Evolutionary conservation across 37 sponge, comb jelly and placozoan genomes (phyloP).

Genomic region (Corticium candelabrum): DNA sequence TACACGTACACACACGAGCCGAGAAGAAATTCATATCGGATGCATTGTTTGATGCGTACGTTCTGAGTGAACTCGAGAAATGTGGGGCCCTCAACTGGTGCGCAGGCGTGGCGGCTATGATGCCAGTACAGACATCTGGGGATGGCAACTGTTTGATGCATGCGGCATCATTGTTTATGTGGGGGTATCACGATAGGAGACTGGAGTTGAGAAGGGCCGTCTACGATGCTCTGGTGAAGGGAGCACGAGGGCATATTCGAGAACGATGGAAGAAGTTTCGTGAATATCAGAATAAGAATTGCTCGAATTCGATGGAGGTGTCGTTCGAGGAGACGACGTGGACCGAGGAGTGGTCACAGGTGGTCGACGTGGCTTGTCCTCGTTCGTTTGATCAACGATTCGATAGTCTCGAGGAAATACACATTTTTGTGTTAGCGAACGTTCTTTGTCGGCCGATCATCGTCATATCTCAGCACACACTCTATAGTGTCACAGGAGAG

Average conservation of each 20-base stretch:
- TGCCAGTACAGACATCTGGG: background rate
- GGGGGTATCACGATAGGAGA: background rate
- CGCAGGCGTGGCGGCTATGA: background rate
- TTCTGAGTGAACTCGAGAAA: background rate
- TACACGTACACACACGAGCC: background rate
- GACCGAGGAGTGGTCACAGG: background rate
- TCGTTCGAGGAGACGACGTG: background rate
- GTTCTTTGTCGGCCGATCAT: background rate
- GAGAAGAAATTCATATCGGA: background rate
- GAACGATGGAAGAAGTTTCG: background rate
- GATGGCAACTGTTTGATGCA: background rate
- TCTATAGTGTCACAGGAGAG: background rate
- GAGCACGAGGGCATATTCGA: background rate
- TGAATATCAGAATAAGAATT: background rate
- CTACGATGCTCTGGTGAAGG: background rate
- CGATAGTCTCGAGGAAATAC: conserved; percentile 1
- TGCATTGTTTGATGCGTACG: background rate
- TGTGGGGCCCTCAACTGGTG: background rate
- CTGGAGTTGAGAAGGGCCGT: background rate
- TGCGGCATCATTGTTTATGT: background rate
- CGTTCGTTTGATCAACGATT: background rate
- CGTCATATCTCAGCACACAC: background rate
- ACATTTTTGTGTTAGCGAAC: background rate
- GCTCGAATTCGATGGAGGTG: background rate
- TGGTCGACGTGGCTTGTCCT: background rate